Base-by-base conservation (phyloP, 2,113 vertebrate species). In the Delphinapterus leucas region DNA sequence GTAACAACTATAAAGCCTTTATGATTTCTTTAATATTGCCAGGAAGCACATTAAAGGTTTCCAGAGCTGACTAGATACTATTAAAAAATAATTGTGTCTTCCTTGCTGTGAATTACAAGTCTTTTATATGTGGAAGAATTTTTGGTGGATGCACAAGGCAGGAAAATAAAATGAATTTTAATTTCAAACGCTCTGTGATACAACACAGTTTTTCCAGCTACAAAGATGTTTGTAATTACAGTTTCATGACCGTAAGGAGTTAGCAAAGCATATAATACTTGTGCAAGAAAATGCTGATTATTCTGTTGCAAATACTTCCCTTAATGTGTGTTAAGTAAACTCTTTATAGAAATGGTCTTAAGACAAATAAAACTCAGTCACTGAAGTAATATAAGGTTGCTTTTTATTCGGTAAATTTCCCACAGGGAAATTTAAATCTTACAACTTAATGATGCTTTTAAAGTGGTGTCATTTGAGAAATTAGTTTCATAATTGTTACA, bases 41-140 rank as follows among this genome's bases (percentile, higher is more conserved):
- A 97, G 97, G 95, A 96, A 98, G 81, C 94, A 97, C 90, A 97
- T 97, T 90, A 97, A 98, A 98, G 86, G 41, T 49, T 94, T 97
- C 47, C 1, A 83, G 83, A 90, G 63, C 89, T 95, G 95, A 97
- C 92, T 95, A 97, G 73, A 97, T 96, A 95, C 93, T 97, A 96
- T 91, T 58, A 92, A 95, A 95, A 98, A 98, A 97, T 96, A 94
- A 91, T 77, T 77, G 60, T 89, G n/a, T 74, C 90, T 91, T 96
- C 71, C 84, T 85, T 96, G 61, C 76, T 87, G 79, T 91, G 95
- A 90, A 91, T 97, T 93, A 67, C 26, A 92, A 85, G 36, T 67
- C 63, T 90, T 94, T 96, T 67, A 90, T 36, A 80, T 11, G 11
- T 55, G 53, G 15, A 91, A 85, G 58, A 28, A 91, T 71, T 41